Evolutionary conservation across 2,888 invertebrate species (phyloP).

Genomic region (Drosophila fulvimacula): DNA sequence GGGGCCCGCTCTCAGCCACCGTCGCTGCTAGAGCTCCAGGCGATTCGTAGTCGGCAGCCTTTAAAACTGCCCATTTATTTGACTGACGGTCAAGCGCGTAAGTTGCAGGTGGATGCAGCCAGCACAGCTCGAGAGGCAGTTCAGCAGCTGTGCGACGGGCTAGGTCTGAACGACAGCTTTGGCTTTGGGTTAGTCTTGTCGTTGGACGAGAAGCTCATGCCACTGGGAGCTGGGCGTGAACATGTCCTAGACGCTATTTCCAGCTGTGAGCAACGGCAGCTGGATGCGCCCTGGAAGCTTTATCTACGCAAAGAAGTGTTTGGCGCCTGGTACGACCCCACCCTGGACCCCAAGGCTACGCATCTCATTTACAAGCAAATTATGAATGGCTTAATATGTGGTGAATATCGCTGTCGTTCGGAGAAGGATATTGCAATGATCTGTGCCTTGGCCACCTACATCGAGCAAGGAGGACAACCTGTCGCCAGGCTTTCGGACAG

Average conservation of each 20-base stretch:
- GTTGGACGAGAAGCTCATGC: slow-evolving; percentile 94
- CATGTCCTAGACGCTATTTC: slow-evolving; percentile 98
- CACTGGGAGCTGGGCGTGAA: slow-evolving; percentile 94
- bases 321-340: slow-evolving; percentile 95
- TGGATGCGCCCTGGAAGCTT: slow-evolving; percentile 94
- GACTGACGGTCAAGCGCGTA: slow-evolving; percentile 94
- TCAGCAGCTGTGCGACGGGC: slow-evolving; percentile 90
- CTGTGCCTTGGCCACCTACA: slow-evolving; percentile 95
- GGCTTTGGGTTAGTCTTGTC: slow-evolving; percentile 97
- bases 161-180: slow-evolving; percentile 92
- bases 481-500: slow-evolving; percentile 13
- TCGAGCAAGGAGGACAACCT: slow-evolving; percentile 89
- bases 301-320: slow-evolving; percentile 96
- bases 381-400: slow-evolving; percentile 94
- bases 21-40: slow-evolving; percentile 94
- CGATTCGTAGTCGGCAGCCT: slow-evolving; percentile 93
- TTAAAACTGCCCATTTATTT: slow-evolving; percentile 93
- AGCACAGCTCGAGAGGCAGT: slow-evolving; percentile 96
- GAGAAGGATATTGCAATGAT: slow-evolving; percentile 95
- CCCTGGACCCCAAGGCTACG: slow-evolving; percentile 92
- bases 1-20: slow-evolving; percentile 96
- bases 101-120: slow-evolving; percentile 94
- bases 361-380: slow-evolving; percentile 96
- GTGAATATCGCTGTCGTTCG: slow-evolving; percentile 94
- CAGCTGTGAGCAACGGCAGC: slow-evolving; percentile 96